Conservation (phyloP, 2,888 invertebrate species). For the Hylaea fasciaria region DNA sequence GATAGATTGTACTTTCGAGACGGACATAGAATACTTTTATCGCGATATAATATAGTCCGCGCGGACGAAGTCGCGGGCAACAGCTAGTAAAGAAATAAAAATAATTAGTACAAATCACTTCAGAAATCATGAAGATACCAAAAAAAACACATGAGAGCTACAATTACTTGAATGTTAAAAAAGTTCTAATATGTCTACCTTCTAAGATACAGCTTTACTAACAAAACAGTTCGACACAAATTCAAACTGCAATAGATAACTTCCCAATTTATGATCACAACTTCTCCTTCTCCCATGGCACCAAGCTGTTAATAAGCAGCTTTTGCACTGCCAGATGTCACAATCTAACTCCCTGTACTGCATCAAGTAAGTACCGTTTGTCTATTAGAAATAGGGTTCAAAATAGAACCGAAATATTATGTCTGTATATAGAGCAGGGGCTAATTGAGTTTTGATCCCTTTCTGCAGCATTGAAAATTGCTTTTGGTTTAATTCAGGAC, state of each 20-base stretch:
- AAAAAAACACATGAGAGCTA: too few relatives aligned
- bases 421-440: slow-evolving; percentile 26
- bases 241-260: slow-evolving; percentile 22
- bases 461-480: slow-evolving; percentile 41
- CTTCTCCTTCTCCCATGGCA: slow-evolving; percentile 43
- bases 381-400: slow-evolving; percentile 21
- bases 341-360: slow-evolving; percentile 48
- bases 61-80: too few relatives aligned
- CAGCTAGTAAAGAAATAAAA: too few relatives aligned
- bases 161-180: too few relatives aligned
- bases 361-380: background rate
- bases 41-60: too few relatives aligned
- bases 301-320: slow-evolving; percentile 52
- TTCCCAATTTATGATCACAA: slow-evolving; percentile 17
- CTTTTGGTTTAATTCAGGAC: slow-evolving; percentile 37
- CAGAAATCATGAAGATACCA: too few relatives aligned
- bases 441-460: slow-evolving; percentile 68
- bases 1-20: too few relatives aligned
- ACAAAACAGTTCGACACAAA: background rate
- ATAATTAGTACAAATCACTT: too few relatives aligned
- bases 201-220: background rate
- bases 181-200: too few relatives aligned
- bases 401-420: slow-evolving; percentile 17
- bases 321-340: slow-evolving; percentile 60
- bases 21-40: too few relatives aligned